These are phyloP conservation scores for Psilanteris sp. DNA, from an alignment of 1,140 invertebrate genomes.

Conservation along the genomic window DNA sequence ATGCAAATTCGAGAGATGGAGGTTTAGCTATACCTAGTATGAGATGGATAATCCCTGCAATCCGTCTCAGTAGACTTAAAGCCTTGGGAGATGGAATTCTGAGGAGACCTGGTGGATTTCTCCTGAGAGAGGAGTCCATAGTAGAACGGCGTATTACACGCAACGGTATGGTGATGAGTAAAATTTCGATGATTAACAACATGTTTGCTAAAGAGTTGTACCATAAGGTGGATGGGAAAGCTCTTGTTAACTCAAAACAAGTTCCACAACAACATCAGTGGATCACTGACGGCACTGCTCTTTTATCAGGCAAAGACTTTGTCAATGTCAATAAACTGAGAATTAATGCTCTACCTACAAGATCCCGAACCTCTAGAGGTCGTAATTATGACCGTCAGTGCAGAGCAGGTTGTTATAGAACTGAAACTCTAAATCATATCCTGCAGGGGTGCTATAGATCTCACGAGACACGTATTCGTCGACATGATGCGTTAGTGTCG, in stretches of 20 bases:
- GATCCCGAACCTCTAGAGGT: not conserved
- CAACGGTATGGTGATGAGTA: too few species aligned
- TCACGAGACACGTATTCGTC: too few species aligned
- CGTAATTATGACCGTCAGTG: not conserved
- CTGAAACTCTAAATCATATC: too few species aligned
- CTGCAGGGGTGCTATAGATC: too few species aligned
- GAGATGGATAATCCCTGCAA: not conserved
- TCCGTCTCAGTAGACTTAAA: not conserved
- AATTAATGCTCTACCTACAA: conserved; percentile 52
- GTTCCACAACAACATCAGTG: conserved; percentile 48
- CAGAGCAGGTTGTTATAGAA: too few species aligned
- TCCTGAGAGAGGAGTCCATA: not conserved
- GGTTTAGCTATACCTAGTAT: not conserved
- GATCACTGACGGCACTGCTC: conserved; percentile 24
- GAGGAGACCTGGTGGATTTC: not conserved
- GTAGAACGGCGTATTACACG: too few species aligned
- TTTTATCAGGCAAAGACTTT: conserved; percentile 52
- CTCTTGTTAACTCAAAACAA: not conserved
- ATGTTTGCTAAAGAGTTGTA: not conserved
- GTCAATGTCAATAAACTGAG: conserved; percentile 24
- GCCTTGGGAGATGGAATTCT: not conserved
- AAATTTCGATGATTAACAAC: too few species aligned
- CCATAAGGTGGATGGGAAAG: conserved; percentile 14
- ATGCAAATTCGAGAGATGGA: not conserved
- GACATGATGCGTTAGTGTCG: too few species aligned